These are phyloP conservation scores for Synergus gifuensis DNA, from an alignment of 2,888 invertebrate genomes.

Conservation along the genomic window DNA sequence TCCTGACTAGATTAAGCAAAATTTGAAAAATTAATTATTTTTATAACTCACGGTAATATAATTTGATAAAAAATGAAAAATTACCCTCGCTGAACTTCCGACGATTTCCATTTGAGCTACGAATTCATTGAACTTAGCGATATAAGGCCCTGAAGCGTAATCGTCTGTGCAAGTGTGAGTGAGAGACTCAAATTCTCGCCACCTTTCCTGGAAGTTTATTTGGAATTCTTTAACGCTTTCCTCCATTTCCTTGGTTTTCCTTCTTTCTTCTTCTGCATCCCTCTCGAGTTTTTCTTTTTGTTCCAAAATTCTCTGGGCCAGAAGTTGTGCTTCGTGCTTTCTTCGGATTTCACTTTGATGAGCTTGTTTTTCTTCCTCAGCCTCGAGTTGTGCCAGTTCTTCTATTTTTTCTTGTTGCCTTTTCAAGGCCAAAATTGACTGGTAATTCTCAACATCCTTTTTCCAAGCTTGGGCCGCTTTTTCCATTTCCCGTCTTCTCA, in stretches of 20 bases:
- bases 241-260: constrained; percentile 77
- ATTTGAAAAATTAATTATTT: not conserved
- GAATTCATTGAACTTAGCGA: constrained; percentile 71
- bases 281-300: constrained; percentile 63
- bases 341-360: constrained; percentile 79
- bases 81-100: constrained; percentile 68
- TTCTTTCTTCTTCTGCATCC: constrained; percentile 70
- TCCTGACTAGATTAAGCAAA: constrained; percentile 60
- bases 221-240: constrained; percentile 78
- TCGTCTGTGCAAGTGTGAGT: constrained; percentile 66
- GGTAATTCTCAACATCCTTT: constrained; percentile 68
- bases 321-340: constrained; percentile 73
- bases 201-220: constrained; percentile 61
- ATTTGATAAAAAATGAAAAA: not conserved
- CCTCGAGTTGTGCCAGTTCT: constrained; percentile 79
- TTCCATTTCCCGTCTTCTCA: constrained; percentile 72
- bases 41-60: not conserved
- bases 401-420: constrained; percentile 71
- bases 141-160: constrained; percentile 62
- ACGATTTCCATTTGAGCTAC: constrained; percentile 68
- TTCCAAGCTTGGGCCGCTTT: constrained; percentile 71
- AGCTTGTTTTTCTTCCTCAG: constrained; percentile 79
- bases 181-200: constrained; percentile 61
- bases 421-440: constrained; percentile 62
- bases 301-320: constrained; percentile 63